Evolutionary conservation across 2,888 invertebrate species (phyloP).

Genomic region (Lasioglossum pauxillum): DNA sequence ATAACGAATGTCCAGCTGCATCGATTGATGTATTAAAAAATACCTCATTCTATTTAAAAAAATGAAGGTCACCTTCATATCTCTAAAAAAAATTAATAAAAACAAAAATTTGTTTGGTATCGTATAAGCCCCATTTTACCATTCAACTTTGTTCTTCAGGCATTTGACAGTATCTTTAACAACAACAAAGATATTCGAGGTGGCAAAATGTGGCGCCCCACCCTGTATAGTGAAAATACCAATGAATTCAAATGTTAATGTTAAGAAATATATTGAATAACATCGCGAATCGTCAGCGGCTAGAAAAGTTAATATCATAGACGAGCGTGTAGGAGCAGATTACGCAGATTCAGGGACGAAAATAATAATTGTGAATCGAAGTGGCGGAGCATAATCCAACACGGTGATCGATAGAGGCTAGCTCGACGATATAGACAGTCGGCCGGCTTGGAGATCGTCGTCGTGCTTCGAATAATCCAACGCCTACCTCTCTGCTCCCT

Average conservation of each 20-base stretch:
- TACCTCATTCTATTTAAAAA: too few species aligned
- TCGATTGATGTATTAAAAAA: too few species aligned
- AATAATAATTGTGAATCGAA: slow-evolving; percentile 66
- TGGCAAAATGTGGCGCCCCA: too few species aligned
- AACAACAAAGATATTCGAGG: too few species aligned
- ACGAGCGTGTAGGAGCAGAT: neutral
- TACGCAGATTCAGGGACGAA: slow-evolving; percentile 47
- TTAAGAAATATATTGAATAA: neutral
- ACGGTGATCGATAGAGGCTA: slow-evolving; percentile 73
- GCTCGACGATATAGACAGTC: slow-evolving; percentile 73
- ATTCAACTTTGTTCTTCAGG: too few species aligned
- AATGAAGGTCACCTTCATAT: too few species aligned
- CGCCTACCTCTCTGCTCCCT: slow-evolving; percentile 62
- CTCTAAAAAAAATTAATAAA: too few species aligned
- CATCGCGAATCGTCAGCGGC: neutral
- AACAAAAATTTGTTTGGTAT: too few species aligned
- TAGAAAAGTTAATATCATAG: neutral
- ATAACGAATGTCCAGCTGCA: too few species aligned
- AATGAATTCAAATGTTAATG: neutral
- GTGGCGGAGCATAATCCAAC: slow-evolving; percentile 63
- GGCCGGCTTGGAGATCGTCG: slow-evolving; percentile 74
- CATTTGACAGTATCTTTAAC: too few species aligned
- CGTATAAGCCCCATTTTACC: too few species aligned
- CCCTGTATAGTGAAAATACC: neutral
- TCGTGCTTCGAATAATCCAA: slow-evolving; percentile 81